Evolutionary conservation across 2,797 vertebrate species (phyloP).

Genomic region (Chelon auratus): DNA sequence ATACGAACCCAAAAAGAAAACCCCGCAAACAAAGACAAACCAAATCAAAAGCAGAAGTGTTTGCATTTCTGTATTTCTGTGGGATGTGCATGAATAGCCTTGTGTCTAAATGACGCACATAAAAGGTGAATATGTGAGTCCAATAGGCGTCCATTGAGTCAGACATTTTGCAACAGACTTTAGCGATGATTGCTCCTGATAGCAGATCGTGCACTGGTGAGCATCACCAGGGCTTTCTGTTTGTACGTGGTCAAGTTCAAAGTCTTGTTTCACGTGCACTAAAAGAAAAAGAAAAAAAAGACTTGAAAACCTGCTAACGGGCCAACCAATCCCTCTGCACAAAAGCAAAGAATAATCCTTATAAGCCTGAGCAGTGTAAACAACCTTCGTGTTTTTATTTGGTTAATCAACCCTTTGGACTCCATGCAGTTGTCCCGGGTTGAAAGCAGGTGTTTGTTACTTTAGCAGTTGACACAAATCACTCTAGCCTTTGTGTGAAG

Average conservation of each 20-base stretch:
- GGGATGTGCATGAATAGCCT: not conserved
- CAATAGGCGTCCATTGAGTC: constrained; percentile 5
- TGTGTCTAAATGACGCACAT: not conserved
- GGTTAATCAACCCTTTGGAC: not conserved
- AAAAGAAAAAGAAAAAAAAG: not conserved
- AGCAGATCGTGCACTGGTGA: not conserved
- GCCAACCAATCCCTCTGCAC: not conserved
- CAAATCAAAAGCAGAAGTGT: not conserved
- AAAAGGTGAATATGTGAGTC: constrained; percentile 19
- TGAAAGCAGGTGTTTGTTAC: not conserved
- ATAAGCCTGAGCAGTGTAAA: not conserved
- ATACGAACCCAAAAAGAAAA: not conserved
- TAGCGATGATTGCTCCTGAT: not conserved
- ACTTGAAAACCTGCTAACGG: not conserved
- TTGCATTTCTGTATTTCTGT: not conserved
- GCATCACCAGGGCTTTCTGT: not conserved
- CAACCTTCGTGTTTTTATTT: not conserved
- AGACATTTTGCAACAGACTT: constrained; percentile 1
- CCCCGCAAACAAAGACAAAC: not conserved
- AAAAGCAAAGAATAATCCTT: not conserved
- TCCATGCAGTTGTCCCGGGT: not conserved
- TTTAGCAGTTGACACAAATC: not conserved
- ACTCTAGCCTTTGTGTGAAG: not conserved
- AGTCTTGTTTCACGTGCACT: not conserved
- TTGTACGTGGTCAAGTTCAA: not conserved